Evolutionary conservation across 1,140 invertebrate species (phyloP).

Genomic region (Aphidius gifuensis): DNA sequence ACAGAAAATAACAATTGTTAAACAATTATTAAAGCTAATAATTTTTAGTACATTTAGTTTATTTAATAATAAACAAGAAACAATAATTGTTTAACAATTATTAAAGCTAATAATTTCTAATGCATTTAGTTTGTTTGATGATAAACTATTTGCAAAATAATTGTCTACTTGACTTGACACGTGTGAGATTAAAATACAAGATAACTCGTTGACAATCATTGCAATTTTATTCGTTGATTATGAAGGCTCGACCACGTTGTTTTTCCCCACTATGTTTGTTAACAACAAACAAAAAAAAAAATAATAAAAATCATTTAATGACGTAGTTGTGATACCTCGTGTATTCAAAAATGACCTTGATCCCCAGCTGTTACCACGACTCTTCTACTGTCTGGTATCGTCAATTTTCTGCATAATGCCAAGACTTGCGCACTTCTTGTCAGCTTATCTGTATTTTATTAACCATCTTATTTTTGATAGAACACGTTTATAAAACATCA

Average conservation of each 20-base stretch:
- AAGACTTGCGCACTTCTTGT: neutral
- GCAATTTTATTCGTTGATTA: slow-evolving; percentile 2
- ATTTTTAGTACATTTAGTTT: too few species aligned
- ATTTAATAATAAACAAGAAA: too few species aligned
- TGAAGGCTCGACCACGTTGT: slow-evolving; percentile 8
- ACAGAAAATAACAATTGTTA: too few species aligned
- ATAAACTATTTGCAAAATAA: too few species aligned
- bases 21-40: too few species aligned
- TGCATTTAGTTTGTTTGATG: too few species aligned
- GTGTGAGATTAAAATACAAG: too few species aligned
- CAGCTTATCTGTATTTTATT: neutral
- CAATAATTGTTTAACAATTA: too few species aligned
- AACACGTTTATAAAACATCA: too few species aligned
- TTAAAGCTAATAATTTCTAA: too few species aligned
- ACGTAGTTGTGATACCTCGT: slow-evolving; percentile 32
- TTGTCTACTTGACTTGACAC: too few species aligned
- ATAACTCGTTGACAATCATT: too few species aligned
- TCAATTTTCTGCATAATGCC: neutral
- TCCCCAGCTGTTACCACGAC: slow-evolving; percentile 39
- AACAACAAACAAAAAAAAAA: neutral
- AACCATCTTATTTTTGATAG: neutral
- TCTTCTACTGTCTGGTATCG: neutral
- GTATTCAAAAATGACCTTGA: slow-evolving; percentile 40
- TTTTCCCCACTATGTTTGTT: neutral
- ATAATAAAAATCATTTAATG: slow-evolving; percentile 12